phyloP scores from a whole-genome alignment of 1,140 invertebrate species.

The Ruditapes philippinarum region DNA sequence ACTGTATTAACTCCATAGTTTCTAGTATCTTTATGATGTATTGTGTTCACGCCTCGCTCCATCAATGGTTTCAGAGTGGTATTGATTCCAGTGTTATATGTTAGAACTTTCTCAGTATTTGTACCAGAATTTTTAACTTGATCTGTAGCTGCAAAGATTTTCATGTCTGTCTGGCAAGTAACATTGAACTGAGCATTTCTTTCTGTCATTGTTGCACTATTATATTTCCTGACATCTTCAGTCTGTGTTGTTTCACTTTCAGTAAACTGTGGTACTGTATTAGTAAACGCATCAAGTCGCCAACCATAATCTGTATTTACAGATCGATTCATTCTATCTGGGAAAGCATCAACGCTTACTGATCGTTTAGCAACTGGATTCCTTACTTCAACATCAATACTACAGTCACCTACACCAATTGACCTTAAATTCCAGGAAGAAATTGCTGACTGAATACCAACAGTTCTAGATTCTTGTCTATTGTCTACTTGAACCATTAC shows the following conservation, averaged over 20 bases:
- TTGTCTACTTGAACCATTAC: constrained; percentile 81
- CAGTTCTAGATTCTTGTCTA: constrained; percentile 67
- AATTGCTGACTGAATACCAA: constrained; percentile 68
- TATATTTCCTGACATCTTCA: constrained; percentile 72
- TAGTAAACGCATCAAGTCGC: constrained; percentile 82
- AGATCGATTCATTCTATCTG: constrained; percentile 74
- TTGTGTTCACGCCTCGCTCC: constrained; percentile 65
- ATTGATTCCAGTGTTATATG: constrained; percentile 74
- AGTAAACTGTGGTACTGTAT: constrained; percentile 76
- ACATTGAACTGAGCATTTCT: constrained; percentile 42
- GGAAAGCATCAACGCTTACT: constrained; percentile 79
- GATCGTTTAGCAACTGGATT: constrained; percentile 74
- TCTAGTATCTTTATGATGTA: constrained; percentile 29
- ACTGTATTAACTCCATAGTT: constrained; percentile 71
- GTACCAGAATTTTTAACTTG: constrained; percentile 76
- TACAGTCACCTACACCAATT: constrained; percentile 81
- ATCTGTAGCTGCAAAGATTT: constrained; percentile 79
- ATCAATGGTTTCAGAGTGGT: constrained; percentile 74
- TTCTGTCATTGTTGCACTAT: constrained; percentile 83
- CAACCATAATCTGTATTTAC: constrained; percentile 81
- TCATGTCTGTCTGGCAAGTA: constrained; percentile 79
- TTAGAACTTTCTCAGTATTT: constrained; percentile 78
- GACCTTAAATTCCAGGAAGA: constrained; percentile 67
- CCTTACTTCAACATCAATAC: constrained; percentile 82
- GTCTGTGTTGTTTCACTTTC: constrained; percentile 84